These are phyloP conservation scores for Semnopithecus entellus DNA, from an alignment of 2,113 vertebrate species.

Conservation along the genomic window DNA sequence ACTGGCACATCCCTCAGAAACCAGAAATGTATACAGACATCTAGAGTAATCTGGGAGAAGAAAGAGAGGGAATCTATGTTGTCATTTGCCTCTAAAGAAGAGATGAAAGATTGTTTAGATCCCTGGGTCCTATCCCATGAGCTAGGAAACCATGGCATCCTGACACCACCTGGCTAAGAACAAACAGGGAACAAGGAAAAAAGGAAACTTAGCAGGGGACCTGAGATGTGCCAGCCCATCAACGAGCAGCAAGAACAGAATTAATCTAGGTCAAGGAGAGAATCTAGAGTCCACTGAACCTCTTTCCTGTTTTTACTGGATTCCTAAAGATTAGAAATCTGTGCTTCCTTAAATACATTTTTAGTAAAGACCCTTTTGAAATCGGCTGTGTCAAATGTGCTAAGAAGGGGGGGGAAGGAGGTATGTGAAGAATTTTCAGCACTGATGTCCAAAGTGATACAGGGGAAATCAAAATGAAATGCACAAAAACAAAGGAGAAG, in stretches of 20 bases:
- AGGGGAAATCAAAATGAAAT: conserved; percentile 2
- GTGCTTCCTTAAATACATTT: background rate
- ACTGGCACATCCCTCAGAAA: background rate
- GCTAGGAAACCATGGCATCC: background rate
- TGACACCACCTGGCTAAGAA: background rate
- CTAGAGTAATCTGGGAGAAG: background rate
- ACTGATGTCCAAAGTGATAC: background rate
- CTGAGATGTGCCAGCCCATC: background rate
- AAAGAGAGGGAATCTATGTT: background rate
- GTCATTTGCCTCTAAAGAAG: conserved; percentile 18
- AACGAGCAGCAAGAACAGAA: conserved; percentile 1
- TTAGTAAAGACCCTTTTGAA: conserved; percentile 1
- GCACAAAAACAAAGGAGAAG: background rate
- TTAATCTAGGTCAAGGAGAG: background rate
- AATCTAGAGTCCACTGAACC: background rate
- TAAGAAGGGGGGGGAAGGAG: background rate
- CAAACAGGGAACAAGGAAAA: background rate
- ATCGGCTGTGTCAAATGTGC: background rate
- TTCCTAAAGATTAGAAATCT: conserved; percentile 11
- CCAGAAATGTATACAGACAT: background rate
- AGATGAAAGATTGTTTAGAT: background rate
- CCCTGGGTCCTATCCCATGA: background rate
- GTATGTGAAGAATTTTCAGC: conserved; percentile 1
- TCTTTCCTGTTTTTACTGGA: background rate
- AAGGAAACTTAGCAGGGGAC: background rate